These are phyloP conservation scores for Probosciger aterrimus DNA, from an alignment of 2,113 vertebrate species.

Conservation along the genomic window DNA sequence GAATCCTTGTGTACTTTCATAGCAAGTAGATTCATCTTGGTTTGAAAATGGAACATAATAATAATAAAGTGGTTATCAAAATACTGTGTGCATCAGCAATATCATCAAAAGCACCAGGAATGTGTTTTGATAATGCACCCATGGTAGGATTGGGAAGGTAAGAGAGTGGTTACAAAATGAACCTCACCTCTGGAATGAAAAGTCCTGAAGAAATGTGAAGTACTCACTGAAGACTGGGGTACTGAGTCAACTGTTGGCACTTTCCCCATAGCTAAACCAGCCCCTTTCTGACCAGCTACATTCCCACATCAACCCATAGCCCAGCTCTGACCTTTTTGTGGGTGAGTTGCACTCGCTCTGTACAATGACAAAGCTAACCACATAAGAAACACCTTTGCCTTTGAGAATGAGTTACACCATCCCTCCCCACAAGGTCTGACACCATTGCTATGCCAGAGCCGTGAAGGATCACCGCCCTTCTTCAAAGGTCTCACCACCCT, in stretches of 20 bases:
- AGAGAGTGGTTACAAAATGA: background rate
- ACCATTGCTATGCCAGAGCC: accelerated
- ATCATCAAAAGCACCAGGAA: background rate
- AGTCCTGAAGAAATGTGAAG: background rate
- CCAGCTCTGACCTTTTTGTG: background rate
- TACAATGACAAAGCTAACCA: background rate
- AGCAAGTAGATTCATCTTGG: background rate
- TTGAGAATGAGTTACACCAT: background rate
- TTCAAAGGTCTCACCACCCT: background rate
- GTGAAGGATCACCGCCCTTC: background rate
- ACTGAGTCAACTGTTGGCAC: background rate
- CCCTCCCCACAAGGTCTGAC: background rate
- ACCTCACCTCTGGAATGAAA: background rate
- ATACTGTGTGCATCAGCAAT: background rate
- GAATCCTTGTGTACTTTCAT: background rate
- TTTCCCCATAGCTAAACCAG: background rate
- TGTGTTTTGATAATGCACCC: background rate
- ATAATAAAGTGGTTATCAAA: background rate
- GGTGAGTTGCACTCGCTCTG: background rate
- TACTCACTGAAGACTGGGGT: background rate
- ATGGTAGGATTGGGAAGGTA: background rate
- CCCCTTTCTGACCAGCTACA: background rate
- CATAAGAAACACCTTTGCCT: background rate
- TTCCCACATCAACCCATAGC: background rate
- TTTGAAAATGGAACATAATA: background rate